A percentile compares a stretch with the other conserved stretches of the same genome.
Evolutionary conservation across 1,140 invertebrate genomes (phyloP).

Genomic region (Andrena cerasifolii): DNA sequence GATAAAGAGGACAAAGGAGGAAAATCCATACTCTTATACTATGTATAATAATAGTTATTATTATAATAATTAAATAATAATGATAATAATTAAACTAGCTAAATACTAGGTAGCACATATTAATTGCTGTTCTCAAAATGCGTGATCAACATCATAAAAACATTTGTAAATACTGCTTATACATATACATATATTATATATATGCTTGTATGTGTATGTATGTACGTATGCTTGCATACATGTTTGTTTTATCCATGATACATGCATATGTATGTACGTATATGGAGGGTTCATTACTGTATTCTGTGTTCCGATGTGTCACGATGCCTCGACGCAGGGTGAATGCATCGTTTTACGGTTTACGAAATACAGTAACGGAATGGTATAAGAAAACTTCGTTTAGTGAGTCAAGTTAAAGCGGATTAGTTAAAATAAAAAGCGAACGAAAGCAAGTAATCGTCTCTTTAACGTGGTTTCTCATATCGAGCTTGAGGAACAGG

Average conservation of each 20-base stretch:
- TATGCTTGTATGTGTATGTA: conserved; percentile 13
- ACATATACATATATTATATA: conserved; percentile 56
- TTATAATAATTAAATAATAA: conserved; percentile 68
- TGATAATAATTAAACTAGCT: conserved; percentile 66
- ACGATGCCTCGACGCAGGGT: conserved; percentile 60
- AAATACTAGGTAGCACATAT: conserved; percentile 70
- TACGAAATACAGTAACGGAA: conserved; percentile 61
- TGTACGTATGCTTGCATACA: neutral
- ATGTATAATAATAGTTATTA: conserved; percentile 76
- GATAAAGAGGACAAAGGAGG: conserved; percentile 54
- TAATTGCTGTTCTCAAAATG: conserved; percentile 69
- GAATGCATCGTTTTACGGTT: conserved; percentile 67
- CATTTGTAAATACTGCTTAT: conserved; percentile 72
- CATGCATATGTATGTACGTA: neutral
- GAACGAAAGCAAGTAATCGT: conserved; percentile 16
- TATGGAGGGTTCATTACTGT: conserved; percentile 65
- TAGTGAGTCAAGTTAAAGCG: conserved; percentile 7
- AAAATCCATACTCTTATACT: conserved; percentile 71
- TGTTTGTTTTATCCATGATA: neutral
- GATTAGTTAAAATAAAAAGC: conserved; percentile 6
- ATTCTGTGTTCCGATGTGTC: conserved; percentile 70
- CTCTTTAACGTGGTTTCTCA: conserved; percentile 30
- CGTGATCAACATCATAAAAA: conserved; percentile 65
- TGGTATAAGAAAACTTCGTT: conserved; percentile 57
- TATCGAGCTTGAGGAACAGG: conserved; percentile 16